Percentiles rank a stretch among this genome's conserved stretches.
Evolutionary conservation across 2,888 invertebrate species (phyloP).

Genomic region (Volucella zonaria): DNA sequence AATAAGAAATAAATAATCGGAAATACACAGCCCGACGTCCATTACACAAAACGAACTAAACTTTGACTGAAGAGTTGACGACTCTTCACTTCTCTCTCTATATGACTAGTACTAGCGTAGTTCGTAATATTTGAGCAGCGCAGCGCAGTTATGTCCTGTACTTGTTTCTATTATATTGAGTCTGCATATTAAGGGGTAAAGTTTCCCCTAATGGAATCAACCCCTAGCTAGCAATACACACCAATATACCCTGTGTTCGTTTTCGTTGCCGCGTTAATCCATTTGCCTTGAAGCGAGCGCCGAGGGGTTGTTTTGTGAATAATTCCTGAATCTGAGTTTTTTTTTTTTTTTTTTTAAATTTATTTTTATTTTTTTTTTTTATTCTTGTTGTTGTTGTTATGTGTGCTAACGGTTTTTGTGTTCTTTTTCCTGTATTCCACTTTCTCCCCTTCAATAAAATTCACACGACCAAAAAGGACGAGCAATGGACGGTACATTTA

Average conservation of each 20-base stretch:
- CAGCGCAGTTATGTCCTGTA: conserved; percentile 28
- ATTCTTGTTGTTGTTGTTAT: background rate
- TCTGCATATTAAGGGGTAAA: conserved; percentile 18
- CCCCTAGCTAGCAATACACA: conserved; percentile 11
- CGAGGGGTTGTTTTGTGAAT: conserved; percentile 8
- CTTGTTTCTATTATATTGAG: background rate
- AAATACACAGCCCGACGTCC: conserved; percentile 56
- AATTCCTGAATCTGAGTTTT: conserved; percentile 2
- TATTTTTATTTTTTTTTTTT: too few relatives aligned
- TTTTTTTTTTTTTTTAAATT: background rate
- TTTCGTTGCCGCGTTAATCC: background rate
- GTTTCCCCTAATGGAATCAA: conserved; percentile 29
- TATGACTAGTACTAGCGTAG: background rate
- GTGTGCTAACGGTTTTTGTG: background rate
- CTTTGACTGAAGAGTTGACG: conserved; percentile 43
- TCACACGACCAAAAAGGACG: background rate
- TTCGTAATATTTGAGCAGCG: conserved; percentile 17
- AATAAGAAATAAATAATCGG: conserved; percentile 52
- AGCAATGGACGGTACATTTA: background rate
- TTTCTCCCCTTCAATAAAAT: conserved; percentile 11
- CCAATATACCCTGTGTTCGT: background rate
- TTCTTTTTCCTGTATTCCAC: background rate
- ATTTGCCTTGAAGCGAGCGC: background rate
- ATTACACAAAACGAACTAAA: conserved; percentile 69
- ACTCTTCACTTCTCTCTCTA: conserved; percentile 26